These are phyloP conservation scores for Phoenicopterus ruber DNA, from an alignment of 2,113 vertebrate species.

Conservation along the genomic window DNA sequence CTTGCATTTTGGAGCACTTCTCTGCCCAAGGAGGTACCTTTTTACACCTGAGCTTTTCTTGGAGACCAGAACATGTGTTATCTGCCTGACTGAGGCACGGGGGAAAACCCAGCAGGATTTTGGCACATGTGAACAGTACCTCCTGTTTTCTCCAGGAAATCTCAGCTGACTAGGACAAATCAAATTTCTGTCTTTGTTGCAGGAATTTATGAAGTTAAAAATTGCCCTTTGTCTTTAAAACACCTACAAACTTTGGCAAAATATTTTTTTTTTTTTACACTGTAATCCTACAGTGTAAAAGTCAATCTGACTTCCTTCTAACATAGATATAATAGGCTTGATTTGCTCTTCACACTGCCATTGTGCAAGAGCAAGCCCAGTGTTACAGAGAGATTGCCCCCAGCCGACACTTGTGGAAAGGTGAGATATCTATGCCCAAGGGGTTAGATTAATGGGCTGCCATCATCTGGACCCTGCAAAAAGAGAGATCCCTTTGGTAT, in stretches of 20 bases:
- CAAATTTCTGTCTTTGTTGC: neutral
- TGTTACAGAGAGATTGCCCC: neutral
- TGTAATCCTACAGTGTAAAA: neutral
- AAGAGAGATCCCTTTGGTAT: neutral
- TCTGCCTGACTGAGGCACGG: neutral
- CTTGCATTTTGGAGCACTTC: conserved; percentile 29
- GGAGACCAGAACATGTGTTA: neutral
- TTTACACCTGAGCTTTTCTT: neutral
- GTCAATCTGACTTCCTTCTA: neutral
- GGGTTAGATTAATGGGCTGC: neutral
- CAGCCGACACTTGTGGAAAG: neutral
- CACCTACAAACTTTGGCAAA: neutral
- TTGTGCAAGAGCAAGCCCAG: neutral
- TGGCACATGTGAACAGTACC: neutral
- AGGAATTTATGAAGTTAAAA: neutral
- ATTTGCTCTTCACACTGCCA: neutral
- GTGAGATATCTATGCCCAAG: neutral
- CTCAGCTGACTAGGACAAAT: neutral
- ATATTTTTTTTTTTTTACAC: neutral
- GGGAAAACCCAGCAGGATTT: neutral
- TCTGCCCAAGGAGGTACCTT: neutral
- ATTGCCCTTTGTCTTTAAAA: neutral
- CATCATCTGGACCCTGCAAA: neutral
- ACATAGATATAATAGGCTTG: neutral
- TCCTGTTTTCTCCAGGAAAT: neutral